phyloP scores from a whole-genome alignment of 1,140 invertebrate species.

The Hermatobates lingyangjiaoensis region DNA sequence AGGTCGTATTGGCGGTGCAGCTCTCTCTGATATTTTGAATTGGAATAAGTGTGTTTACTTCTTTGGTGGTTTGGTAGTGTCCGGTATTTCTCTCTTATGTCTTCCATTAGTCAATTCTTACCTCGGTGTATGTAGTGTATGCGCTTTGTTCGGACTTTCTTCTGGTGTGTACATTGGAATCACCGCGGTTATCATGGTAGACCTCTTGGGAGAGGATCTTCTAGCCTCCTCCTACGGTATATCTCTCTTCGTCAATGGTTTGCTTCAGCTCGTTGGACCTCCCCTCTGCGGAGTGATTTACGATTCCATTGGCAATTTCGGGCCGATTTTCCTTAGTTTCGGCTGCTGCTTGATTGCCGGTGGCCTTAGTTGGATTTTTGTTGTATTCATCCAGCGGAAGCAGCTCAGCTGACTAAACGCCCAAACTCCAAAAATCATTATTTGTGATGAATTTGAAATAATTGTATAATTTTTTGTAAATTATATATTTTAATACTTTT shows the following conservation, averaged over 20 bases:
- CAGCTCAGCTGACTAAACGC: too few species aligned
- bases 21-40: slow-evolving; percentile 47
- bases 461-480: too few species aligned
- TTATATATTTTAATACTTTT: too few species aligned
- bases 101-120: slow-evolving; percentile 40
- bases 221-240: slow-evolving; percentile 68
- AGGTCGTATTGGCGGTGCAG: slow-evolving; percentile 61
- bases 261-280: slow-evolving; percentile 57
- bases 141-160: slow-evolving; percentile 54
- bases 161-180: slow-evolving; percentile 73
- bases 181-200: slow-evolving; percentile 67
- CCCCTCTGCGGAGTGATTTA: slow-evolving; percentile 52
- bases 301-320: slow-evolving; percentile 39
- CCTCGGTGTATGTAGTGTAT: slow-evolving; percentile 37
- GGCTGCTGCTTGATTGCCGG: slow-evolving; percentile 54
- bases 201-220: slow-evolving; percentile 62
- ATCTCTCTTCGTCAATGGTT: slow-evolving; percentile 61
- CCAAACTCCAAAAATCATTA: too few species aligned
- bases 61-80: slow-evolving; percentile 51
- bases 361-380: slow-evolving; percentile 46
- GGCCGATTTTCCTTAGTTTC: slow-evolving; percentile 45
- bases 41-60: slow-evolving; percentile 66
- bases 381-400: slow-evolving; percentile 31
- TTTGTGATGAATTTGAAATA: too few species aligned
- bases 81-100: slow-evolving; percentile 46